Evolutionary conservation across 2,888 invertebrate species (phyloP), one percentile per base, ranked within the genome.

Genomic region (Trisateles emortualis): DNA sequence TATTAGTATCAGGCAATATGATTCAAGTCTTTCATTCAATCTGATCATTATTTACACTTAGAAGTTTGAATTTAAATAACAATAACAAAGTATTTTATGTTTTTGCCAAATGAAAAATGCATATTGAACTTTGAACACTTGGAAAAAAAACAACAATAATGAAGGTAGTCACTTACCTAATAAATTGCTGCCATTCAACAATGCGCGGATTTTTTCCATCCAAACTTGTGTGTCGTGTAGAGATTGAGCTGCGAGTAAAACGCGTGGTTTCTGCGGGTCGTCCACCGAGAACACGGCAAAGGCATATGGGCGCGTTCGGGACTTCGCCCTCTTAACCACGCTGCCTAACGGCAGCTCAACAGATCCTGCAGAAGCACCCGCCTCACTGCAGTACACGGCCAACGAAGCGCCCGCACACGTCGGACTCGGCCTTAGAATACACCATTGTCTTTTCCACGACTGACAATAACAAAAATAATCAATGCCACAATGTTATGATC

Each of bases 381-480:
- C 92, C 70, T 92, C 92, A 71, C 89, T 92, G 56, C 94, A 92
- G 76, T 94, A 94, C 36, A 94, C 88, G 49, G 93, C 94, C 65
- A 95, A 78, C 56, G 94, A 93, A 2, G 94, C 90, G 44, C 94
- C 93, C 58, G 90, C 87, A 57, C 93, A 88, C 56, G 91, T 92
- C 57, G 94, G 93, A 59, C 94, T 87, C 50, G 94, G 93, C 72
- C 93, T 86, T 69, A 95, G 86, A 75, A 94, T 94, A 77, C 95
- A 95, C 95, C 95, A 95, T 79, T 95, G 95, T 80, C 93, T 93
- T 76, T 94, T 94, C 95, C 95, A 95, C 57, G 94, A 94, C 95
- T 95, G 78, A 54, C 60, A 72, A 86, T 72, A 75, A 76, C 79
- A 74, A 73, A 77, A 60, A 68, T 64, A 75, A 76, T 76, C 55